Conservation (phyloP, 1,140 invertebrate species). For the Caerostris extrusa region DNA sequence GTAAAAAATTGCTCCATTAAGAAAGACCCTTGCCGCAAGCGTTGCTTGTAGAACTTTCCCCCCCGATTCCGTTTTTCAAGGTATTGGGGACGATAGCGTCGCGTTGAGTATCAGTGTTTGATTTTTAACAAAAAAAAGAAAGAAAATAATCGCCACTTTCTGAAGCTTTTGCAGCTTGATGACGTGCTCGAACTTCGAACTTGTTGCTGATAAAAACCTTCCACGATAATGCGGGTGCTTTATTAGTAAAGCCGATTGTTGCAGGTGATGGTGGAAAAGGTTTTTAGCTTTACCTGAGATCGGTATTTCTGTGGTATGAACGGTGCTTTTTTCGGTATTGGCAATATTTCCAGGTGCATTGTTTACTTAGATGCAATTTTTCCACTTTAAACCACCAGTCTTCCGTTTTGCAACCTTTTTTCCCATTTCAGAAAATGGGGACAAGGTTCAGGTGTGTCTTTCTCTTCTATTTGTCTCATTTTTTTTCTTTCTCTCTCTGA, state of each 20-base stretch:
- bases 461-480: too few species aligned
- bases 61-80: neutral
- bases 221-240: neutral
- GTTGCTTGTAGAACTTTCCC: neutral
- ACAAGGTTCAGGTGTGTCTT: too few species aligned
- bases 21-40: too few species aligned
- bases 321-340: too few species aligned
- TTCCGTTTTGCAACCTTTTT: too few species aligned
- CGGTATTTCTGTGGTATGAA: too few species aligned
- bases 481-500: too few species aligned
- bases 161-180: neutral
- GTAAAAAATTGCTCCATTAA: too few species aligned
- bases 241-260: neutral
- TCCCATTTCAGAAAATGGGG: too few species aligned
- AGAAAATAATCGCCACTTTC: neutral
- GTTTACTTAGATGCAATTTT: too few species aligned
- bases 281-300: neutral
- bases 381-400: too few species aligned
- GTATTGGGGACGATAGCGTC: neutral
- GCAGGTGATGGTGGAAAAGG: slow-evolving; percentile 11
- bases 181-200: slow-evolving; percentile 37
- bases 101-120: neutral
- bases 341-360: too few species aligned
- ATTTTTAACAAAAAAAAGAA: neutral
- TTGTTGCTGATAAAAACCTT: neutral